Percentiles rank a stretch among this genome's conserved stretches.
phyloP scores from a whole-genome alignment of 2,113 vertebrate genomes.

The Cephalopholis sonnerati region DNA sequence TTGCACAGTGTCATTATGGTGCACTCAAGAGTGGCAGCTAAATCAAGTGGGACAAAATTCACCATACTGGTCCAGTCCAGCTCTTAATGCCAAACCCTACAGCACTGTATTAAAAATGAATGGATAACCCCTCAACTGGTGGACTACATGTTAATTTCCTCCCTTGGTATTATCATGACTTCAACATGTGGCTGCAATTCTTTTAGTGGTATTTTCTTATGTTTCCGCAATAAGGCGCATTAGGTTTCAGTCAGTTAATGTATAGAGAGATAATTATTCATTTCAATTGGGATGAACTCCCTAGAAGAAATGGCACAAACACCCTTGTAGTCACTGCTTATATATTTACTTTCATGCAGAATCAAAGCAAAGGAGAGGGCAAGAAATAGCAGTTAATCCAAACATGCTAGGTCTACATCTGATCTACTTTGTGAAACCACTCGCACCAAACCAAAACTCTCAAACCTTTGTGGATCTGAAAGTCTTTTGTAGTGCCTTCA shows the following conservation, averaged over 20 bases:
- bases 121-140: not conserved
- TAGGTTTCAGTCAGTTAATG: slow-evolving; percentile 42
- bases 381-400: slow-evolving; percentile 15
- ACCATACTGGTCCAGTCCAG: no score
- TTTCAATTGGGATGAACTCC: slow-evolving; percentile 52
- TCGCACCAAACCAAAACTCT: not conserved
- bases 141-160: not conserved
- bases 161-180: slow-evolving; percentile 8
- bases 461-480: slow-evolving; percentile 12
- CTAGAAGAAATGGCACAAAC: not conserved
- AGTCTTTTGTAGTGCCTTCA: not conserved
- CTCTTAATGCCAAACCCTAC: no score
- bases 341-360: slow-evolving; percentile 26
- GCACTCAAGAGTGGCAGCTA: no score
- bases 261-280: slow-evolving; percentile 37
- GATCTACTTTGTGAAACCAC: slow-evolving; percentile 12
- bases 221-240: slow-evolving; percentile 4
- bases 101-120: slow-evolving; percentile 17
- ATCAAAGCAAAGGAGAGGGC: slow-evolving; percentile 33
- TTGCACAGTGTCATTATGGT: no score
- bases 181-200: slow-evolving; percentile 15
- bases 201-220: not conserved
- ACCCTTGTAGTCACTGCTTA: not conserved
- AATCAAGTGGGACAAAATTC: no score
- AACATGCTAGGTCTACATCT: slow-evolving; percentile 11